Conservation (phyloP, 1,140 invertebrate genomes). For the Hydropsyche tenuis region DNA sequence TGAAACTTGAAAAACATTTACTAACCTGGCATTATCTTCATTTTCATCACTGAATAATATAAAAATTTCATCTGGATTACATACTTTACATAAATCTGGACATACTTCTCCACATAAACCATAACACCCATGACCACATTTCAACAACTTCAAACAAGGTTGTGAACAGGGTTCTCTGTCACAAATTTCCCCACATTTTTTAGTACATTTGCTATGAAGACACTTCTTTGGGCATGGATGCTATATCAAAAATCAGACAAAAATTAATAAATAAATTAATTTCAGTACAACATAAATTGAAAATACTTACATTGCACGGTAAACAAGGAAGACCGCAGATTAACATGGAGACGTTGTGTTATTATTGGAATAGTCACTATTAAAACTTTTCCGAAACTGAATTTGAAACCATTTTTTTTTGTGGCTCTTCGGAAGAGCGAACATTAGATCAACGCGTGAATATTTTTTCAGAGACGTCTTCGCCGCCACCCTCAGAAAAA, state of each 20-base stretch:
- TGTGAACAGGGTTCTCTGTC: constrained; percentile 60
- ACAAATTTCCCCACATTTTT: constrained; percentile 62
- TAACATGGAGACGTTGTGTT: too few relatives aligned
- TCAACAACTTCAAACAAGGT: constrained; percentile 58
- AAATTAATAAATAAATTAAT: not conserved
- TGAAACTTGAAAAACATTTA: constrained; percentile 47
- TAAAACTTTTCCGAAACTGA: too few relatives aligned
- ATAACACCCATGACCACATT: constrained; percentile 64
- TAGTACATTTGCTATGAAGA: constrained; percentile 63
- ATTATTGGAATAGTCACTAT: too few relatives aligned
- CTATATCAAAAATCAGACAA: constrained; percentile 49
- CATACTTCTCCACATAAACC: constrained; percentile 69
- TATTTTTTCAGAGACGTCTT: too few relatives aligned
- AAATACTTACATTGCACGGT: constrained; percentile 56
- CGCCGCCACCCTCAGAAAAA: too few relatives aligned
- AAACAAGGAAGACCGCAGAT: constrained; percentile 65
- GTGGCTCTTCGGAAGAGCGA: too few relatives aligned
- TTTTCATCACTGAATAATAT: constrained; percentile 64
- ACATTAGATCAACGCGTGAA: too few relatives aligned
- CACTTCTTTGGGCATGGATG: constrained; percentile 57
- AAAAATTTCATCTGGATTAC: constrained; percentile 61
- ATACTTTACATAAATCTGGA: constrained; percentile 58
- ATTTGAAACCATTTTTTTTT: too few relatives aligned
- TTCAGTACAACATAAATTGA: too few relatives aligned
- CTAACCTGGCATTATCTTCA: constrained; percentile 61